Conservation (phyloP, 2,888 invertebrate species). For the Meliscaeva auricollis region DNA sequence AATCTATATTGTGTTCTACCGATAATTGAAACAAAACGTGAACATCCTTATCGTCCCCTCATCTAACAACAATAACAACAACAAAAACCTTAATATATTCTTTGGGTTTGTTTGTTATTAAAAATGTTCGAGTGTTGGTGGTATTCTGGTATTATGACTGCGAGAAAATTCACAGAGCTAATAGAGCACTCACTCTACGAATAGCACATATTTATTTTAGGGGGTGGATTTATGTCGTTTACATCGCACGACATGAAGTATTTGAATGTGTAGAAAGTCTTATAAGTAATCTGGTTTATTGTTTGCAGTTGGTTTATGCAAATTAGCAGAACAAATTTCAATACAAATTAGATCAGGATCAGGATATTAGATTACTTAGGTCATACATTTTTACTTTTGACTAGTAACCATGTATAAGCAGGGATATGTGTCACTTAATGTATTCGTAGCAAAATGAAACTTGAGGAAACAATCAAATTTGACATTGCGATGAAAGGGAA, state of each 20-base stretch:
- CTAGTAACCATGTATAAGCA: no score
- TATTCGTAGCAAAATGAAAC: no score
- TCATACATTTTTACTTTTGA: not conserved
- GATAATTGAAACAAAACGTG: slow-evolving; percentile 70
- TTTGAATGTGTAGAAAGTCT: not conserved
- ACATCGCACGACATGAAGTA: not conserved
- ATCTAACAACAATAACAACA: not conserved
- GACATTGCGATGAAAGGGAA: no score
- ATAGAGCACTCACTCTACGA: not conserved
- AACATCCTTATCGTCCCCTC: slow-evolving; percentile 34
- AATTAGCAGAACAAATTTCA: slow-evolving; percentile 12
- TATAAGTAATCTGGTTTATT: slow-evolving; percentile 18
- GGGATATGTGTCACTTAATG: no score
- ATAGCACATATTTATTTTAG: not conserved
- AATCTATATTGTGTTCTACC: slow-evolving; percentile 52
- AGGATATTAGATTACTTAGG: slow-evolving; percentile 11
- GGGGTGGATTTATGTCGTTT: not conserved
- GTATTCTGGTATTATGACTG: slow-evolving; percentile 27
- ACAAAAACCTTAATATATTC: slow-evolving; percentile 25
- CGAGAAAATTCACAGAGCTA: slow-evolving; percentile 27
- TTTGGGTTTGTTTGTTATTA: slow-evolving; percentile 56
- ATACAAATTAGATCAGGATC: not conserved
- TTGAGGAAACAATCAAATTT: no score
- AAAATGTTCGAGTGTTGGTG: slow-evolving; percentile 49
- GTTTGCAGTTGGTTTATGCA: slow-evolving; percentile 31